phyloP scores from a whole-genome alignment of 2,888 invertebrate genomes.

The Phengaris arion region DNA sequence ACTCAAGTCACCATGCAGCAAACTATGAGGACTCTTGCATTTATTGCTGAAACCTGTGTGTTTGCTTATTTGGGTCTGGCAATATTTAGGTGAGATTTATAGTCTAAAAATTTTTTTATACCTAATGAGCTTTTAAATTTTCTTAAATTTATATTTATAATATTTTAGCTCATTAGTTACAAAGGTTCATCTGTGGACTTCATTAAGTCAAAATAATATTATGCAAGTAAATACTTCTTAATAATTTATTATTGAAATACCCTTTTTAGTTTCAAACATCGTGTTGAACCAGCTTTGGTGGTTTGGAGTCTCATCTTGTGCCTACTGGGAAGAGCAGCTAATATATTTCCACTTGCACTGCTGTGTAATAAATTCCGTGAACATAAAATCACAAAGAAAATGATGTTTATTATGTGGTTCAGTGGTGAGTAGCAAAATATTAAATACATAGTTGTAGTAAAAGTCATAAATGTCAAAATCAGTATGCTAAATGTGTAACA shows the following conservation, averaged over 20 bases:
- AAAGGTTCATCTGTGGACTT: no score
- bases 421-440: conserved; percentile 81
- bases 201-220: no score
- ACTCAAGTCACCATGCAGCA: conserved; percentile 99
- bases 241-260: not conserved
- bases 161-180: no score
- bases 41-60: conserved; percentile 98
- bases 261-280: conserved; percentile 91
- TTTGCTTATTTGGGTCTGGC: conserved; percentile 98
- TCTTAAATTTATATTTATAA: no score
- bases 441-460: not conserved
- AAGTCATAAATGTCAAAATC: no score
- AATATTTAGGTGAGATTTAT: conserved; percentile 75
- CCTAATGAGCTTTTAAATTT: no score
- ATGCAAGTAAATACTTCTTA: not conserved
- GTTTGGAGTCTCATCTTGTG: conserved; percentile 97
- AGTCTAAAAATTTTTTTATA: no score
- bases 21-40: conserved; percentile 97
- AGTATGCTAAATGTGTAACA: no score
- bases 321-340: conserved; percentile 95
- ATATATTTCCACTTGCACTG: conserved; percentile 96
- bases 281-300: conserved; percentile 93
- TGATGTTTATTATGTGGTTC: conserved; percentile 99
- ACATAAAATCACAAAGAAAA: conserved; percentile 98
- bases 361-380: conserved; percentile 97